A percentile compares a stretch with the other conserved stretches of the same genome.
Conservation (phyloP, 1,140 invertebrate species). For the Eurosta solidaginis region DNA sequence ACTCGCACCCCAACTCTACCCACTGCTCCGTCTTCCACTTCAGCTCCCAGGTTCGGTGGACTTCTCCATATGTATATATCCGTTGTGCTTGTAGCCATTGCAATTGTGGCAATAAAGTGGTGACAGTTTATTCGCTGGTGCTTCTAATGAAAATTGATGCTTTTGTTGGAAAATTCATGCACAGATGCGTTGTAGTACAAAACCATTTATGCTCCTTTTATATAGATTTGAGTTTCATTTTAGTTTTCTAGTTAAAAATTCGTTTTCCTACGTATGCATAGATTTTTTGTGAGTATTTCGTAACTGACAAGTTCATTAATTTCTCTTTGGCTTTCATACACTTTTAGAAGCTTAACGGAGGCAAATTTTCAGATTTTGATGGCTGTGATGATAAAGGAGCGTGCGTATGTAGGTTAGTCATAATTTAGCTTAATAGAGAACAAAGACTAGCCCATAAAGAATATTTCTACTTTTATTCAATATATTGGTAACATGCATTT, state of each 20-base stretch:
- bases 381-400: neutral
- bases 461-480: too few relatives aligned
- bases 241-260: too few relatives aligned
- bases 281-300: neutral
- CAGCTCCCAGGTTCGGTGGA: neutral
- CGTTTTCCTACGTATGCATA: neutral
- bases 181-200: neutral
- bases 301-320: slow-evolving; percentile 4
- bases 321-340: neutral
- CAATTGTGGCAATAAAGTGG: neutral
- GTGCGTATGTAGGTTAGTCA: too few relatives aligned
- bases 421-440: too few relatives aligned
- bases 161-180: slow-evolving; percentile 8
- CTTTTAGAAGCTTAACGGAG: neutral
- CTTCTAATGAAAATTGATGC: slow-evolving; percentile 22
- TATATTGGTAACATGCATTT: too few relatives aligned
- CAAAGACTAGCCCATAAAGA: too few relatives aligned
- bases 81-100: too few relatives aligned
- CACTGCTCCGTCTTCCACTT: neutral
- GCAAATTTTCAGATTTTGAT: too few relatives aligned
- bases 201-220: too few relatives aligned
- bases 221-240: neutral
- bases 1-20: too few relatives aligned
- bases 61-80: too few relatives aligned
- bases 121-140: neutral